Evolutionary conservation across 2,113 vertebrate species (phyloP).

Genomic region (Saguinus midas): DNA sequence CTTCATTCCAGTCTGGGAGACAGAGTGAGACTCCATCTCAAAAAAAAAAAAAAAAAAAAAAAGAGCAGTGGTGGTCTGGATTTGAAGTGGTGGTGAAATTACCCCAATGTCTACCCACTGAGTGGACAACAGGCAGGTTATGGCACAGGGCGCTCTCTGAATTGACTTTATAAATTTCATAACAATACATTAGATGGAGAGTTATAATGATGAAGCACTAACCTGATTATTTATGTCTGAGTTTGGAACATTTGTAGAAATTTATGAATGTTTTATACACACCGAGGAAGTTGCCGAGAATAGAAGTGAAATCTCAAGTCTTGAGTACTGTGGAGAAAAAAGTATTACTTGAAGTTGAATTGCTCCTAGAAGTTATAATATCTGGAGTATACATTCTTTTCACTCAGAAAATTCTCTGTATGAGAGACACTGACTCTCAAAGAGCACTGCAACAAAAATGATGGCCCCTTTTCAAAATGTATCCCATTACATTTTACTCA

Average conservation of each 20-base stretch:
- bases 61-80: background rate
- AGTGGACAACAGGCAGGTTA: background rate
- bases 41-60: too few species aligned
- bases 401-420: background rate
- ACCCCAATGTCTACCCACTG: fast-evolving
- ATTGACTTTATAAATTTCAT: background rate
- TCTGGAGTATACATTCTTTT: background rate
- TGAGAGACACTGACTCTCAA: background rate
- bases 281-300: background rate
- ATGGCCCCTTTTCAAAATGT: background rate
- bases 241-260: background rate
- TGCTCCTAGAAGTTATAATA: background rate
- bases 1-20: too few species aligned
- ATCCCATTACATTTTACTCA: background rate
- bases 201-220: background rate
- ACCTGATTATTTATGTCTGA: background rate
- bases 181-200: background rate
- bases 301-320: background rate
- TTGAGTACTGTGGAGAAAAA: background rate
- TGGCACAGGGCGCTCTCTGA: background rate
- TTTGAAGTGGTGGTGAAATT: background rate
- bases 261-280: background rate
- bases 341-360: background rate
- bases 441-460: background rate
- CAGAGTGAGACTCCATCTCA: too few species aligned